These are phyloP conservation scores for Catharus bicknelli DNA, from an alignment of 2,113 vertebrate species.

Conservation along the genomic window DNA sequence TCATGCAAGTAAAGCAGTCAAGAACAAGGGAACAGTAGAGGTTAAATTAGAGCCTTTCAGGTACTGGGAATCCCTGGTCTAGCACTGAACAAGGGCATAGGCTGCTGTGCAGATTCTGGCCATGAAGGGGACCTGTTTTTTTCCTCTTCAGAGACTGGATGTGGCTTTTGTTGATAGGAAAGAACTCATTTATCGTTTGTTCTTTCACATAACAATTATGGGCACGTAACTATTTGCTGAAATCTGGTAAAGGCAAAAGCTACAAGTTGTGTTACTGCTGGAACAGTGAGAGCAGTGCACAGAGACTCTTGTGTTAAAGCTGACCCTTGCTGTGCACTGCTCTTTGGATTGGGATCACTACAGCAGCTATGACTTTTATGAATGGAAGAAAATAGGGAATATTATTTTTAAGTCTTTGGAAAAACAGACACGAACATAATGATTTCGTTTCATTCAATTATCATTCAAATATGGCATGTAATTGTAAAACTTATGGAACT, in stretches of 20 bases:
- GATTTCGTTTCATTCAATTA: constrained; percentile 75
- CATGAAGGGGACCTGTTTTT: rapidly evolving
- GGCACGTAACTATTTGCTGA: neutral
- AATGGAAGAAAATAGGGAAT: neutral
- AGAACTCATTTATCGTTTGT: neutral
- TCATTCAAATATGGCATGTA: constrained; percentile 80
- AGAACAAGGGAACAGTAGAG: neutral
- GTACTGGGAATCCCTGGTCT: neutral
- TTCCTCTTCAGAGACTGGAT: neutral
- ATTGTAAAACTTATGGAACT: constrained; percentile 79
- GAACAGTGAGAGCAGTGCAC: rapidly evolving
- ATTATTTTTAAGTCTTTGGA: constrained; percentile 34
- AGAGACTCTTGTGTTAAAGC: neutral
- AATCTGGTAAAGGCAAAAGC: neutral
- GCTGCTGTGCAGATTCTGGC: neutral
- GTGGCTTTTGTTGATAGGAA: neutral
- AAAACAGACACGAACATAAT: constrained; percentile 51
- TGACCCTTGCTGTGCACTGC: neutral
- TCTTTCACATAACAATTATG: neutral
- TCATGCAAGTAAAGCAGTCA: neutral
- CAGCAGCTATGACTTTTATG: neutral
- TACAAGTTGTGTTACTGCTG: rapidly evolving
- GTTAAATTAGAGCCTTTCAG: neutral
- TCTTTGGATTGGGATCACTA: neutral
- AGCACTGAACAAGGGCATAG: neutral